Percentiles rank a stretch among this genome's conserved stretches.
phyloP scores from a whole-genome alignment of 2,797 vertebrate genomes.

The Coreius guichenoti region DNA sequence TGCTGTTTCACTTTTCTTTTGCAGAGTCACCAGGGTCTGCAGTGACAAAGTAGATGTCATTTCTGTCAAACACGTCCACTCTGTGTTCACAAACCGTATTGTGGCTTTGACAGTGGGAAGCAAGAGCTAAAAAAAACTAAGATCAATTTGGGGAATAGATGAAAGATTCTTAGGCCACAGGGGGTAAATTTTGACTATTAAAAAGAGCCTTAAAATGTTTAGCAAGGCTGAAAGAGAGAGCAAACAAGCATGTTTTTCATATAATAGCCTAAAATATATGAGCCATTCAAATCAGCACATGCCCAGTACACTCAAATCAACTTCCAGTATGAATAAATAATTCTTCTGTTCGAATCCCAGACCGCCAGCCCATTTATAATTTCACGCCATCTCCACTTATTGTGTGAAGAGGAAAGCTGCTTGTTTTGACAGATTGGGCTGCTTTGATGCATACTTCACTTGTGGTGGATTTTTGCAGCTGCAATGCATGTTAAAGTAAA shows the following conservation, averaged over 20 bases:
- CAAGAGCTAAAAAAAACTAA: constrained; percentile 31
- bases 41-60: constrained; percentile 63
- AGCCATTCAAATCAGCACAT: neutral
- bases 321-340: constrained; percentile 20
- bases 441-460: constrained; percentile 58
- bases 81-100: constrained; percentile 49
- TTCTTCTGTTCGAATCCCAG: constrained; percentile 17
- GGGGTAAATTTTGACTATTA: constrained; percentile 21
- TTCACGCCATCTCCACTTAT: constrained; percentile 46
- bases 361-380: constrained; percentile 45
- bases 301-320: neutral
- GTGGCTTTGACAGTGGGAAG: constrained; percentile 44
- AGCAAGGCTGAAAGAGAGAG: neutral
- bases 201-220: neutral
- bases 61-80: constrained; percentile 42
- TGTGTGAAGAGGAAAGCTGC: constrained; percentile 30
- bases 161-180: constrained; percentile 27
- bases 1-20: constrained; percentile 56
- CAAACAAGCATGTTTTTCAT: constrained; percentile 9
- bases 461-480: constrained; percentile 63
- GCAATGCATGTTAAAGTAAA: constrained; percentile 62
- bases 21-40: constrained; percentile 23
- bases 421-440: constrained; percentile 61
- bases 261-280: neutral
- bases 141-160: constrained; percentile 35